Percentiles rank a stretch among this genome's conserved stretches.
These are phyloP conservation scores for Isaurus tuberculatus DNA, from an alignment of 92 coral and sea anemone genomes.

Conservation along the genomic window DNA sequence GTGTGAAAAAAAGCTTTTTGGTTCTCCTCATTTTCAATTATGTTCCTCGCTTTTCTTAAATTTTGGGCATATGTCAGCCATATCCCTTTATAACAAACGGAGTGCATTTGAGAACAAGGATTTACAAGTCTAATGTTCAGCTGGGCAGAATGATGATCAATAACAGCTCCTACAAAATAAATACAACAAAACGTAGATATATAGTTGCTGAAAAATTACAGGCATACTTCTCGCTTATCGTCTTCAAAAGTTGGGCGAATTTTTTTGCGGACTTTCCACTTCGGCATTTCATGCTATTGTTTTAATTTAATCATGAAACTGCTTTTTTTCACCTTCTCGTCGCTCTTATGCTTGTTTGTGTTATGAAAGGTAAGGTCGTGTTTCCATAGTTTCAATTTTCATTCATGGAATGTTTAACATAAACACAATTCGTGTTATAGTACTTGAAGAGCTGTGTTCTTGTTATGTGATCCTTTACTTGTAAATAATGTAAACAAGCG, in stretches of 20 bases:
- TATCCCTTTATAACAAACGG: no score
- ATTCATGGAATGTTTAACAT: conserved; percentile 7
- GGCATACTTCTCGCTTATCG: conserved; percentile 13
- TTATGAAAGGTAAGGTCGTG: neutral
- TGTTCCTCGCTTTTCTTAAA: no score
- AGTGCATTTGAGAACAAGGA: no score
- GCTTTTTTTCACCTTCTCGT: neutral
- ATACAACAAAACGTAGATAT: no score
- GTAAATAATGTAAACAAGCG: conserved; percentile 4
- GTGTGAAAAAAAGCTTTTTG: no score
- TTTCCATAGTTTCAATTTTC: conserved; percentile 33
- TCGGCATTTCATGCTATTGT: conserved; percentile 40
- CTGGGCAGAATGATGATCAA: no score
- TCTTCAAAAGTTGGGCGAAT: conserved; percentile 28
- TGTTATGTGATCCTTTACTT: conserved; percentile 23
- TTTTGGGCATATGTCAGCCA: no score
- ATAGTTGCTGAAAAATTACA: neutral
- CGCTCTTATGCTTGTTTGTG: neutral
- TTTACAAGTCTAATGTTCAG: no score
- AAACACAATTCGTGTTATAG: conserved; percentile 22
- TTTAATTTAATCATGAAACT: neutral
- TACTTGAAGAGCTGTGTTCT: conserved; percentile 26
- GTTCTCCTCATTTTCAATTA: no score
- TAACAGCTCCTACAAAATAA: no score
- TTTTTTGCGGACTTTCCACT: conserved; percentile 46